Evolutionary conservation across 1,140 invertebrate genomes (phyloP).

Genomic region (Drosophila gunungcola): DNA sequence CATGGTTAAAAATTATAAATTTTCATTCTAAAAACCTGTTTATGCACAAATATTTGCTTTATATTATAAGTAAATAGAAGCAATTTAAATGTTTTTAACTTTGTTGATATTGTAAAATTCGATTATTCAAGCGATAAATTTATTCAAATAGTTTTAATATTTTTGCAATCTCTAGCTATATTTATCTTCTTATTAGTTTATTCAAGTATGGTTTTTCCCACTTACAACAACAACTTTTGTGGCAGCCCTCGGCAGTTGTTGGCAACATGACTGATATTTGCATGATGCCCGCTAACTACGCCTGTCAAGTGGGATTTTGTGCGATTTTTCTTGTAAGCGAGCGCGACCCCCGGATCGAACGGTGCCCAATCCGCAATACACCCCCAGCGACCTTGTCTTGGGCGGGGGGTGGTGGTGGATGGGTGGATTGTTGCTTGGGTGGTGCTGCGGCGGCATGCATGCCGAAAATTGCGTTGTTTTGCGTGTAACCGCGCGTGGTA

Average conservation of each 20-base stretch:
- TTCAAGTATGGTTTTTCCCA: not conserved
- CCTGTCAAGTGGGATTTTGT: constrained; percentile 84
- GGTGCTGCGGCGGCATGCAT: constrained; percentile 68
- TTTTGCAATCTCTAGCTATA: too few relatives aligned
- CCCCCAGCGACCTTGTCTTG: constrained; percentile 14
- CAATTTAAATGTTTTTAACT: too few relatives aligned
- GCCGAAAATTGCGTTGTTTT: constrained; percentile 84
- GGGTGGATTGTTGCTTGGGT: constrained; percentile 6
- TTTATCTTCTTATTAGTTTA: not conserved
- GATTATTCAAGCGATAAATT: not conserved
- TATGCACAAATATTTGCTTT: too few relatives aligned
- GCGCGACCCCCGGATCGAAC: constrained; percentile 60
- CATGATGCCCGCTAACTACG: constrained; percentile 83
- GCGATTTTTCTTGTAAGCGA: constrained; percentile 83
- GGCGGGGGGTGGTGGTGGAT: constrained; percentile 14
- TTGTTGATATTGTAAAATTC: too few relatives aligned
- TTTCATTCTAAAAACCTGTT: too few relatives aligned
- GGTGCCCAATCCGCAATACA: constrained; percentile 9
- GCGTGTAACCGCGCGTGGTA: constrained; percentile 84
- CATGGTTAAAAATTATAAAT: too few relatives aligned
- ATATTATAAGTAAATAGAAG: too few relatives aligned
- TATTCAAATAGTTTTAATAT: too few relatives aligned
- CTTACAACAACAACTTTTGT: not conserved
- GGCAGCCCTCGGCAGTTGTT: constrained; percentile 51
- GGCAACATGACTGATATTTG: constrained; percentile 80